Conservation (phyloP, 2,888 invertebrate genomes). For the Smittia sp. region DNA sequence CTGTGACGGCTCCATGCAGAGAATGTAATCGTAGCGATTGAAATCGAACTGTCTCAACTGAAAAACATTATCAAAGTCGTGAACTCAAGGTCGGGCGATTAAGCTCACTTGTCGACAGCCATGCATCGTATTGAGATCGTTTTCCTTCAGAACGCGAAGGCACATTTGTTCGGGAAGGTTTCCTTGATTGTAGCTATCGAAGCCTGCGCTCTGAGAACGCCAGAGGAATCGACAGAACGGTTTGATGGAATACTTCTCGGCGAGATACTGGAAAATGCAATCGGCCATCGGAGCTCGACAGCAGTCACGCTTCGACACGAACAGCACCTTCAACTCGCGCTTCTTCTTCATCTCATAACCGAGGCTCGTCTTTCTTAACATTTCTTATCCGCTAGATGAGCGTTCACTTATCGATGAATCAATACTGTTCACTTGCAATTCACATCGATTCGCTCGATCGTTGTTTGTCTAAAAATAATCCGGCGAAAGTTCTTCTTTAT, state of each 20-base stretch:
- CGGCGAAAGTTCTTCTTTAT: slow-evolving; percentile 1
- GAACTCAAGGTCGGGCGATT: slow-evolving; percentile 48
- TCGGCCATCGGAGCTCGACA: slow-evolving; percentile 95
- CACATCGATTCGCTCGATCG: background rate
- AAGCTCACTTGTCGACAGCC: slow-evolving; percentile 26
- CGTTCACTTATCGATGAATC: slow-evolving; percentile 1
- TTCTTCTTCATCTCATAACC: background rate
- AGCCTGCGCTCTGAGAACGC: slow-evolving; percentile 4
- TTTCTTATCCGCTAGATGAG: background rate
- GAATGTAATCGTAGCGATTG: slow-evolving; percentile 20
- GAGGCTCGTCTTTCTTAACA: background rate
- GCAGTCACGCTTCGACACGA: slow-evolving; percentile 72
- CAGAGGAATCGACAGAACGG: slow-evolving; percentile 17
- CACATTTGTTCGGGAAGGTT: slow-evolving; percentile 49
- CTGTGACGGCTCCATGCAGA: slow-evolving; percentile 42
- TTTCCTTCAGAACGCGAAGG: slow-evolving; percentile 21
- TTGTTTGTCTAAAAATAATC: slow-evolving; percentile 4
- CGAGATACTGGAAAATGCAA: slow-evolving; percentile 65
- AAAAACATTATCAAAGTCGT: slow-evolving; percentile 54
- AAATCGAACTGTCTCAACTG: slow-evolving; percentile 34
- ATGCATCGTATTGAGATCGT: slow-evolving; percentile 26
- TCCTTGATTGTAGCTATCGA: slow-evolving; percentile 2
- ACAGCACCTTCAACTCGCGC: slow-evolving; percentile 47
- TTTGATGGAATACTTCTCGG: slow-evolving; percentile 16
- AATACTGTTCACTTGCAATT: background rate